Evolutionary conservation across 2,888 invertebrate species (phyloP).

Genomic region (Brenthis daphne): DNA sequence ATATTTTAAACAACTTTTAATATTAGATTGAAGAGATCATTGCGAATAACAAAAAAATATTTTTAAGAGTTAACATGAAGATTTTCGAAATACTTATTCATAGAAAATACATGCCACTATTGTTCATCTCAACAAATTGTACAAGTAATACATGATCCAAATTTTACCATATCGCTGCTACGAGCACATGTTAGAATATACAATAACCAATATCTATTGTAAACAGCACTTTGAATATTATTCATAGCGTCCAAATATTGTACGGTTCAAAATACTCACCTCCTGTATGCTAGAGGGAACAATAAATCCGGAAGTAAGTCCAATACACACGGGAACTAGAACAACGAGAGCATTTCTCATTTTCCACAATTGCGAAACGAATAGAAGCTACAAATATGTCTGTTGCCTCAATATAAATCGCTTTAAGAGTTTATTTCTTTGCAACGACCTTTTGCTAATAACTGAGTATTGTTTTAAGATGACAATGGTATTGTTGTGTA

Average conservation of each 20-base stretch:
- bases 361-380: slow-evolving; percentile 46
- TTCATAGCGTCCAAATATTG: slow-evolving; percentile 36
- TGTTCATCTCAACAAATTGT: slow-evolving; percentile 12
- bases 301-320: slow-evolving; percentile 55
- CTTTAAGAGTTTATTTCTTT: slow-evolving; percentile 28
- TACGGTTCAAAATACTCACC: slow-evolving; percentile 53
- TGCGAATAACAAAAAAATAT: too few relatives aligned
- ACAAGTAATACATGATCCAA: slow-evolving; percentile 7
- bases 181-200: slow-evolving; percentile 12
- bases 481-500: slow-evolving; percentile 22
- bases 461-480: slow-evolving; percentile 15
- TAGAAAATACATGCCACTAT: too few relatives aligned
- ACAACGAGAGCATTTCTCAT: slow-evolving; percentile 59
- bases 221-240: slow-evolving; percentile 30
- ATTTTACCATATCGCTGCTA: slow-evolving; percentile 7
- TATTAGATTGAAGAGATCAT: too few relatives aligned
- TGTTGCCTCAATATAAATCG: slow-evolving; percentile 31
- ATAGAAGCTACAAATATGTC: slow-evolving; percentile 36
- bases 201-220: slow-evolving; percentile 24
- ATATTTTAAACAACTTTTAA: too few relatives aligned
- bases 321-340: slow-evolving; percentile 58
- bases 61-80: too few relatives aligned
- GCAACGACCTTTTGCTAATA: slow-evolving; percentile 23
- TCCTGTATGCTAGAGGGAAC: slow-evolving; percentile 50
- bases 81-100: too few relatives aligned